A percentile compares a stretch with the other conserved stretches of the same genome.
Evolutionary conservation across 2,797 vertebrate species (phyloP).

Genomic region (Menidia menidia): DNA sequence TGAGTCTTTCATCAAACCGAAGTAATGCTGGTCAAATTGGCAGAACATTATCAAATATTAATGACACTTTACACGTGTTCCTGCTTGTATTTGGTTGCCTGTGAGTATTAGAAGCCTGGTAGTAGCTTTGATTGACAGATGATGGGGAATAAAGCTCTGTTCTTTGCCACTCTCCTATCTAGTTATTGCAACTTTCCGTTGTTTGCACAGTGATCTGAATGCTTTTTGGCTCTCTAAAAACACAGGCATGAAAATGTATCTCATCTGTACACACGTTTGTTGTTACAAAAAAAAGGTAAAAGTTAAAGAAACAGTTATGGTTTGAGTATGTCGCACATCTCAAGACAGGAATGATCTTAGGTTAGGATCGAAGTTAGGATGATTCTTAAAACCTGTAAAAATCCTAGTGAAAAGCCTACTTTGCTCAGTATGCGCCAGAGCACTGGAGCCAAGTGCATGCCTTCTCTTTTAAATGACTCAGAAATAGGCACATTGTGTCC

Average conservation of each 20-base stretch:
- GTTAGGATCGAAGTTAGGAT: too few relatives aligned
- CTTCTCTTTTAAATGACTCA: conserved; percentile 60
- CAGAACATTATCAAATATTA: conserved; percentile 56
- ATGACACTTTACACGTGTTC: conserved; percentile 53
- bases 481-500: conserved; percentile 70
- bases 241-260: conserved; percentile 2
- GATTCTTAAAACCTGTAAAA: background rate
- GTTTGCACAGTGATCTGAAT: conserved; percentile 42
- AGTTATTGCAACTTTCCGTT: conserved; percentile 43
- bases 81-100: conserved; percentile 47
- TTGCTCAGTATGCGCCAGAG: conserved; percentile 29
- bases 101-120: conserved; percentile 45
- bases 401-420: background rate
- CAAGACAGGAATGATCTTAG: background rate
- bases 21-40: conserved; percentile 27
- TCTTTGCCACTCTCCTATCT: conserved; percentile 31
- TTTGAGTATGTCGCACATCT: background rate
- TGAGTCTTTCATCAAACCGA: conserved; percentile 33
- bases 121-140: conserved; percentile 53
- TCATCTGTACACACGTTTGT: background rate
- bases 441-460: conserved; percentile 26
- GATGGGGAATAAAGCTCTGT: conserved; percentile 45
- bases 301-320: too few relatives aligned
- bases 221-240: background rate
- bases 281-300: background rate